Evolutionary conservation across 2,113 vertebrate species (phyloP), one percentile per base, ranked within the genome.

Genomic region (Hippocampus barbouri): DNA sequence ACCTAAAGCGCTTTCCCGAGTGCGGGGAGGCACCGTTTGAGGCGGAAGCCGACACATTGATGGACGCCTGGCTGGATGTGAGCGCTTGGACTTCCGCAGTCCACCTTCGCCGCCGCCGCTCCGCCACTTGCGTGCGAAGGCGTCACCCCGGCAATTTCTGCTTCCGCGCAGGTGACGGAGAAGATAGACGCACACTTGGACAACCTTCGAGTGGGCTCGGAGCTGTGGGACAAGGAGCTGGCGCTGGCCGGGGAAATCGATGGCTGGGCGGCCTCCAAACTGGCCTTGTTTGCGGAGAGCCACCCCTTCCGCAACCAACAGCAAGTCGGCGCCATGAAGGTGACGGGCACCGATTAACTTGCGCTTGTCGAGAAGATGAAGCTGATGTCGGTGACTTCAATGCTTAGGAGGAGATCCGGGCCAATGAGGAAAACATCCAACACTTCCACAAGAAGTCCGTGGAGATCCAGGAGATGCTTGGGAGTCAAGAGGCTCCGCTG

Each of bases 21-120:
- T 96, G 94, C 85, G 91, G 91, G n/a, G 94, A 96, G 27, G 84
- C 92, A 4, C 91, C 93, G 0, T 98, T 96, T 10, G 94, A 97
- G 79, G 88, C 91, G 1, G 97, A 97, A 79, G 95, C 97, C 45
- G 94, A 98, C 67, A 21, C 87, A 1, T 92, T 98, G 77, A 93
- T 97, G 89, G 97, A 99, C 89, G 92, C 88, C 89, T 99, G 96
- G 96, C 91, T 98, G 86, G 97, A 98, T 81, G 97, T 99, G 92
- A 79, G 96, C 80, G 30, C 18, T n/a, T 6, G 11, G 38, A 9
- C 8, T 64, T 21, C 21, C 21, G 10, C 2, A 23, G 23, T n/a
- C 53, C 53, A n/a, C 20, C 20, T 4, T 2, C 20, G 1, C 8
- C 4, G 10, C 10, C 43, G 2, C 43, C 43, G 2, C 14, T 43